A percentile compares a stretch with the other conserved stretches of the same genome.
These are phyloP conservation scores for Parazoanthus atlanticus DNA, from an alignment of 92 coral and sea anemone genomes.

Conservation along the genomic window DNA sequence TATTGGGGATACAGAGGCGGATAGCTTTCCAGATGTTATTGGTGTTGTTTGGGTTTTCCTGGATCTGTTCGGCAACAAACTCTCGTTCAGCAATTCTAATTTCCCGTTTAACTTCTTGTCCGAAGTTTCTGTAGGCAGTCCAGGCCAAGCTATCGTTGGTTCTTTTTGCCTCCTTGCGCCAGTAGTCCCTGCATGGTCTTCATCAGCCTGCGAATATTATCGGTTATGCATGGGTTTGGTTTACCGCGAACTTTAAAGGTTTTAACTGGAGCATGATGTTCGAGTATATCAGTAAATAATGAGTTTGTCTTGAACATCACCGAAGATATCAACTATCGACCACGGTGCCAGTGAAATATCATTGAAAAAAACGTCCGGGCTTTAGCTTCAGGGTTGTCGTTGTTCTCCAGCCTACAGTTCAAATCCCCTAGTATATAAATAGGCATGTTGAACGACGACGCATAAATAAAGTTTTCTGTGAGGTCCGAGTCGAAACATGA, in stretches of 20 bases:
- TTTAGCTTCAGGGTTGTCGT: slow-evolving; percentile 24
- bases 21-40: slow-evolving; percentile 59
- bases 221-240: slow-evolving; percentile 43
- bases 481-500: slow-evolving; percentile 44
- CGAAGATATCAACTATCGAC: slow-evolving; percentile 53
- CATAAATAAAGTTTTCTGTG: slow-evolving; percentile 5
- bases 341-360: slow-evolving; percentile 52
- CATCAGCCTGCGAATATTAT: slow-evolving; percentile 25
- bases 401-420: slow-evolving; percentile 50
- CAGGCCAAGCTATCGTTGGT: slow-evolving; percentile 34
- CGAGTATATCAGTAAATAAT: slow-evolving; percentile 51
- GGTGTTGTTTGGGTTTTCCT: slow-evolving; percentile 34
- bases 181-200: slow-evolving; percentile 44
- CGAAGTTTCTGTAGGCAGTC: slow-evolving; percentile 46
- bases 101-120: slow-evolving; percentile 41
- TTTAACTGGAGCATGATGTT: slow-evolving; percentile 58
- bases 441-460: slow-evolving; percentile 31
- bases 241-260: slow-evolving; percentile 13
- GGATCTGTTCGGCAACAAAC: slow-evolving; percentile 45
- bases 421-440: slow-evolving; percentile 57
- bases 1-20: slow-evolving; percentile 40
- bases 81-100: slow-evolving; percentile 49
- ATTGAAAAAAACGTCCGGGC: slow-evolving; percentile 26
- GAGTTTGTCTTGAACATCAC: slow-evolving; percentile 50
- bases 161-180: slow-evolving; percentile 44